Conservation (phyloP, 2,888 invertebrate species). For the Nephrocerus scutellatus region DNA sequence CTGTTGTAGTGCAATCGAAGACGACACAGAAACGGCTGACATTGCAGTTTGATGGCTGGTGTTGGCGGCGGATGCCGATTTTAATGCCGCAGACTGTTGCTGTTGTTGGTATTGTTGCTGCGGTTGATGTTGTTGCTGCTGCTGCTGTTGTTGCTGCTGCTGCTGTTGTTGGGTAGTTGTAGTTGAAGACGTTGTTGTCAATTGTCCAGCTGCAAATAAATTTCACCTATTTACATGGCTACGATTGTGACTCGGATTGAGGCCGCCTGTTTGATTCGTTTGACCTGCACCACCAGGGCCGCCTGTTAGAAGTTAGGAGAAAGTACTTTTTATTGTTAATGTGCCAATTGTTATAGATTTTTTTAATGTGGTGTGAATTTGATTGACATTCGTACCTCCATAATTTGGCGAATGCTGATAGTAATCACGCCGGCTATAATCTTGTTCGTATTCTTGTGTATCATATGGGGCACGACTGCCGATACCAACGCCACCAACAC, state of each 20-base stretch:
- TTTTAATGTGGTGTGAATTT: background rate
- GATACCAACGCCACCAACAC: conserved; percentile 21
- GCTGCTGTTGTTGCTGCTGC: conserved; percentile 20
- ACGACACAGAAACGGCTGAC: too few species aligned
- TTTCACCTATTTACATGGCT: conserved; percentile 48
- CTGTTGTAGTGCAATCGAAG: too few species aligned
- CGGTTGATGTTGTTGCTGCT: conserved; percentile 18
- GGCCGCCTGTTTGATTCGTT: conserved; percentile 34
- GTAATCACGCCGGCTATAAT: conserved; percentile 44
- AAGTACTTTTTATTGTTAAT: conserved; percentile 4
- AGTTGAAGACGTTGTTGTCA: conserved; percentile 23
- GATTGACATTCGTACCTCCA: conserved; percentile 32
- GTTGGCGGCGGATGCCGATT: conserved; percentile 17
- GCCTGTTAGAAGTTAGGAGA: conserved; percentile 18
- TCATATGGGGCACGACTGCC: conserved; percentile 38
- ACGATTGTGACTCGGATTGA: conserved; percentile 45
- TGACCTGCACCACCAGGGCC: conserved; percentile 29
- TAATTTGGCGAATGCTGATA: conserved; percentile 45
- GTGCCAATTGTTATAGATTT: background rate
- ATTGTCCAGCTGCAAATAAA: conserved; percentile 35
- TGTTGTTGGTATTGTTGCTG: conserved; percentile 14
- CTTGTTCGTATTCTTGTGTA: conserved; percentile 41
- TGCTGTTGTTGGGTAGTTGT: conserved; percentile 23
- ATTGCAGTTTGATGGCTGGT: conserved; percentile 4
- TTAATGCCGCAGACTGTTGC: background rate